Percentiles rank a stretch among this genome's conserved stretches.
Evolutionary conservation across 2,113 vertebrate genomes (phyloP).

Genomic region (Zootoca vivipara): DNA sequence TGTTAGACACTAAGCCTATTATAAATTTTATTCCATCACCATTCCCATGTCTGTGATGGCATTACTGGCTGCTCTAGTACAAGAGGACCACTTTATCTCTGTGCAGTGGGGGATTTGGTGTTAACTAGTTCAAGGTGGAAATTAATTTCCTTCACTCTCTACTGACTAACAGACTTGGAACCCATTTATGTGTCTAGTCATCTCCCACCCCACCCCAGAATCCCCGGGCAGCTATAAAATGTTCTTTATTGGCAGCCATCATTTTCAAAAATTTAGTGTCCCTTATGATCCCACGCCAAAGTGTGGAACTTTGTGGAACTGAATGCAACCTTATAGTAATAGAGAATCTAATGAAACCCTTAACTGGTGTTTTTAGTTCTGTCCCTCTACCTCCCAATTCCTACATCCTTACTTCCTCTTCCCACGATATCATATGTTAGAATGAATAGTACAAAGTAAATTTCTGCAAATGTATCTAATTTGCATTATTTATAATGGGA

Average conservation of each 20-base stretch:
- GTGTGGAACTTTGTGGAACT: background rate
- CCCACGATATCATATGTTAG: background rate
- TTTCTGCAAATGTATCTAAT: conserved; percentile 3
- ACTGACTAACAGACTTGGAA: background rate
- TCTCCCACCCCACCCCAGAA: background rate
- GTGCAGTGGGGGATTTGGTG: conserved; percentile 19
- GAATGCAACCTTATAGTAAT: background rate
- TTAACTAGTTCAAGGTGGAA: conserved; percentile 30
- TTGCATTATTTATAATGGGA: background rate
- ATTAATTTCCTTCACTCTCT: conserved; percentile 57
- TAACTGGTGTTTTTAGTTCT: background rate
- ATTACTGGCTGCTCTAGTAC: conserved; percentile 33
- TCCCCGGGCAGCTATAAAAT: background rate
- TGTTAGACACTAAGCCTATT: conserved; percentile 35
- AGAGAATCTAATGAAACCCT: background rate
- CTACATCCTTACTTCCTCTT: background rate
- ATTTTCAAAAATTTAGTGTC: background rate
- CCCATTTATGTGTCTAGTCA: conserved; percentile 17
- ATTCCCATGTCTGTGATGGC: conserved; percentile 30
- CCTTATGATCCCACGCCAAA: background rate
- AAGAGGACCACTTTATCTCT: conserved; percentile 56
- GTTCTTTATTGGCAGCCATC: background rate
- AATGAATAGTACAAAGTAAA: conserved; percentile 9
- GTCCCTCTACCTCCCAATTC: background rate
- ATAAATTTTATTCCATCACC: background rate